A percentile compares a stretch with the other conserved stretches of the same genome.
These are phyloP conservation scores for Tinea pellionella DNA, from an alignment of 2,888 invertebrate genomes.

Conservation along the genomic window DNA sequence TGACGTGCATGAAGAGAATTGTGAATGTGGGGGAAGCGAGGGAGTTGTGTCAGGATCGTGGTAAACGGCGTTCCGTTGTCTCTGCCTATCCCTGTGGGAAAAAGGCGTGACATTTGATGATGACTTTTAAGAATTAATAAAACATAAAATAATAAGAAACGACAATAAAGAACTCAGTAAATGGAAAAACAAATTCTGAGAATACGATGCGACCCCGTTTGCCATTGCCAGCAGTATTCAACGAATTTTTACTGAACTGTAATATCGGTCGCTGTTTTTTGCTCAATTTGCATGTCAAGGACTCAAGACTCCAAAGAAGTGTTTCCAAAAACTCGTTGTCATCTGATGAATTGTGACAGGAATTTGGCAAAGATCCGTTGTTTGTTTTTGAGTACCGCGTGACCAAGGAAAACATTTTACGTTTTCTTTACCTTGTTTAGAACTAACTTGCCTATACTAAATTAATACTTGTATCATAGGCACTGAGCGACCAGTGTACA, in stretches of 20 bases:
- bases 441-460: too few species aligned
- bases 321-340: not conserved
- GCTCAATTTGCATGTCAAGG: not conserved
- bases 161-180: not conserved
- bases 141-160: too few species aligned
- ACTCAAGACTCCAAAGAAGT: not conserved
- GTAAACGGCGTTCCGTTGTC: too few species aligned
- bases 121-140: too few species aligned
- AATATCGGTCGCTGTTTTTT: not conserved
- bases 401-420: not conserved
- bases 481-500: too few species aligned
- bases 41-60: too few species aligned
- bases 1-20: too few species aligned
- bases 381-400: not conserved
- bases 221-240: not conserved
- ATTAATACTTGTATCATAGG: too few species aligned
- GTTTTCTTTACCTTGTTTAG: too few species aligned
- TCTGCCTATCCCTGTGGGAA: too few species aligned
- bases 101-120: too few species aligned
- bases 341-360: constrained; percentile 8
- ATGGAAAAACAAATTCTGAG: not conserved
- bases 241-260: not conserved
- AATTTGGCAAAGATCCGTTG: not conserved
- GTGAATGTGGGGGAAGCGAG: too few species aligned
- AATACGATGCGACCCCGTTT: not conserved